These are phyloP conservation scores for Dryoscopus gambensis DNA, from an alignment of 2,113 vertebrate species.

Conservation along the genomic window DNA sequence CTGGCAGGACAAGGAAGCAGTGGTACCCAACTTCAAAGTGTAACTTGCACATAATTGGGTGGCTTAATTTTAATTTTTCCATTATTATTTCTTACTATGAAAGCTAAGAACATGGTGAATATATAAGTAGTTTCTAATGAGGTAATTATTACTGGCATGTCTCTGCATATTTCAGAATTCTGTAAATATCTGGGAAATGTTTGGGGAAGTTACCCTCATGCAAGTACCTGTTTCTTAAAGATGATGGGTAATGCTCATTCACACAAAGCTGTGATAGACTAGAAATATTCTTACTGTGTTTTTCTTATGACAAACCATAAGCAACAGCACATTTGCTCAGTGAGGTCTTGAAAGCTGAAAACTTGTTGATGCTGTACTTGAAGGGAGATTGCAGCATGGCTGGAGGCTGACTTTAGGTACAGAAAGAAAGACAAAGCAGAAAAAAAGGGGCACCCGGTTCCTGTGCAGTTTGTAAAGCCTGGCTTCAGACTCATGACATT, in stretches of 20 bases:
- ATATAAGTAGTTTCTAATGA: not conserved
- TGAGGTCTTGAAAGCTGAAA: not conserved
- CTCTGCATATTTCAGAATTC: constrained; percentile 18
- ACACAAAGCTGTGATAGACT: constrained; percentile 11
- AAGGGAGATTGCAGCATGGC: not conserved
- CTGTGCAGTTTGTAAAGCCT: not conserved
- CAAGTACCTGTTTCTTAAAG: not conserved
- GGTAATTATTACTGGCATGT: constrained; percentile 2
- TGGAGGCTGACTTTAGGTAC: not conserved
- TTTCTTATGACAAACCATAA: not conserved
- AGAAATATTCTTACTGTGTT: not conserved
- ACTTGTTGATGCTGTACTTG: not conserved
- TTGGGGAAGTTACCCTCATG: not conserved
- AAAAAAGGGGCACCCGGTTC: not conserved
- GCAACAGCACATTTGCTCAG: not conserved
- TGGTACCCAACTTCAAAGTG: not conserved
- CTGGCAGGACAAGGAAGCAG: not conserved
- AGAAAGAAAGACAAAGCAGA: not conserved
- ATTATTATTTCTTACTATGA: constrained; percentile 11
- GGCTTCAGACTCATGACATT: not conserved
- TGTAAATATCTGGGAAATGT: constrained; percentile 9
- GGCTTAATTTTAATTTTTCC: not conserved
- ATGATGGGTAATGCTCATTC: not conserved
- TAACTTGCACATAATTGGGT: not conserved
- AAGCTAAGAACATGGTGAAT: not conserved